A percentile compares a stretch with the other conserved stretches of the same genome.
These are phyloP conservation scores for Zaprionus vittiger DNA, from an alignment of 1,140 invertebrate genomes.

Conservation along the genomic window DNA sequence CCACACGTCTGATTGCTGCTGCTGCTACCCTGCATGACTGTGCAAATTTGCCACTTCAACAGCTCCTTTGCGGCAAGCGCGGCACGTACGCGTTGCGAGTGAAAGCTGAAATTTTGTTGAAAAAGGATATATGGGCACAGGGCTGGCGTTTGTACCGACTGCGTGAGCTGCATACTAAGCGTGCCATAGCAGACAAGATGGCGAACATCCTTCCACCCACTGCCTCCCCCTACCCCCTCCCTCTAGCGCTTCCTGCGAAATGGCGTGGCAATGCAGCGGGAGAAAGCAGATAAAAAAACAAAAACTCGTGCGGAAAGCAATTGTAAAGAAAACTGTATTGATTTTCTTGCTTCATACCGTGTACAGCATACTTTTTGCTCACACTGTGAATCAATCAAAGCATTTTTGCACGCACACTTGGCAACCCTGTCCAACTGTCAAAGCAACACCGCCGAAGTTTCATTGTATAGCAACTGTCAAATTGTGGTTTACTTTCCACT, in stretches of 20 bases:
- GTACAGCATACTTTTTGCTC: conserved; percentile 19
- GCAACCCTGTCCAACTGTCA: conserved; percentile 63
- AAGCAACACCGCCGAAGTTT: not conserved
- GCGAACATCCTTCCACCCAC: not conserved
- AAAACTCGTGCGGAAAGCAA: conserved; percentile 34
- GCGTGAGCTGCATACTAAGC: conserved; percentile 69
- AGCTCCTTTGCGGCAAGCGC: conserved; percentile 81
- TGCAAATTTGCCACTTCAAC: conserved; percentile 84
- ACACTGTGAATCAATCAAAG: conserved; percentile 50
- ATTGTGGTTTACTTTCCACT: conserved; percentile 47
- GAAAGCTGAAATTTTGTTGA: conserved; percentile 81
- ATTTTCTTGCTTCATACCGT: conserved; percentile 6
- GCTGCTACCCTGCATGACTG: conserved; percentile 30
- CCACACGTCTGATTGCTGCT: not conserved
- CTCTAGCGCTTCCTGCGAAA: conserved; percentile 41
- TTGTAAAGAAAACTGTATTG: conserved; percentile 14
- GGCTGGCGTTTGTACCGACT: conserved; percentile 71
- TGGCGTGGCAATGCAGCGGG: conserved; percentile 63
- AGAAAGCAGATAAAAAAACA: conserved; percentile 15
- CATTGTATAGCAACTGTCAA: conserved; percentile 53
- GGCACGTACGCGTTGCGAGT: conserved; percentile 76
- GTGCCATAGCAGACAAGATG: conserved; percentile 6
- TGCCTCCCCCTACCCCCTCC: conserved; percentile 24
- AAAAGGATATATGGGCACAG: conserved; percentile 80
- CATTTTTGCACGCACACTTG: conserved; percentile 31